Conservation (phyloP, 30 jellyfish, hydroid and myxozoan genomes). For the Pseudorhiza aurosa region DNA sequence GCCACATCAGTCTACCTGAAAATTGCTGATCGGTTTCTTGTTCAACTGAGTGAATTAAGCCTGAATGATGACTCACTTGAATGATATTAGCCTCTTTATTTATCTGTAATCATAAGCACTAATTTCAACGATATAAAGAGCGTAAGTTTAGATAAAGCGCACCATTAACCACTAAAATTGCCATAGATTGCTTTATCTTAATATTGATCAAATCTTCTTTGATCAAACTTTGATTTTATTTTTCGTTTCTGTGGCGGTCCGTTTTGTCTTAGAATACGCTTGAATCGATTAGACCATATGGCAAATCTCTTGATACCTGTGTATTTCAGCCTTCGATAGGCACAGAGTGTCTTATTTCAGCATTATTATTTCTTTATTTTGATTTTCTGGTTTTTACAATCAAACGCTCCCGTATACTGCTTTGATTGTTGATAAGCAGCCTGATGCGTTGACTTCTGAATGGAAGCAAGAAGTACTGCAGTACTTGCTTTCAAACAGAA, state of each 20-base stretch:
- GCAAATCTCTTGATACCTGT: slow-evolving; percentile 29
- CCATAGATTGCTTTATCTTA: slow-evolving; percentile 1
- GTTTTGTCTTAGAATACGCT: neutral
- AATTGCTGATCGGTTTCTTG: slow-evolving; percentile 23
- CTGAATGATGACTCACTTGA: slow-evolving; percentile 19
- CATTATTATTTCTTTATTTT: too few species aligned
- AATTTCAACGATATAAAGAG: neutral
- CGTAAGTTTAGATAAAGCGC: slow-evolving; percentile 18
- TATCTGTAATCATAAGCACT: slow-evolving; percentile 21
- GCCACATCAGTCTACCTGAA: slow-evolving; percentile 16
- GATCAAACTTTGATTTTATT: slow-evolving; percentile 39
- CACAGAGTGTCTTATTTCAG: too few species aligned
- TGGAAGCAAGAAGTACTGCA: too few species aligned
- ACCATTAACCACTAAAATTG: slow-evolving; percentile 5
- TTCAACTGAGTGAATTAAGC: slow-evolving; percentile 28
- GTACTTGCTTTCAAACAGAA: too few species aligned
- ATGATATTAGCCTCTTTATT: slow-evolving; percentile 33
- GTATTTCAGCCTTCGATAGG: neutral
- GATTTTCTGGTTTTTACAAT: too few species aligned
- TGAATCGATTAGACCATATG: slow-evolving; percentile 10
- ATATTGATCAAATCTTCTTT: slow-evolving; percentile 38
- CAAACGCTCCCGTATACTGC: too few species aligned
- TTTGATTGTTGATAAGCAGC: too few species aligned
- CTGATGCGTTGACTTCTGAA: too few species aligned
- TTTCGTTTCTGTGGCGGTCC: slow-evolving; percentile 6